Percentiles rank a stretch among this genome's conserved stretches.
These are phyloP conservation scores for Alectoris magna DNA, from an alignment of 2,797 vertebrate genomes.

Conservation along the genomic window DNA sequence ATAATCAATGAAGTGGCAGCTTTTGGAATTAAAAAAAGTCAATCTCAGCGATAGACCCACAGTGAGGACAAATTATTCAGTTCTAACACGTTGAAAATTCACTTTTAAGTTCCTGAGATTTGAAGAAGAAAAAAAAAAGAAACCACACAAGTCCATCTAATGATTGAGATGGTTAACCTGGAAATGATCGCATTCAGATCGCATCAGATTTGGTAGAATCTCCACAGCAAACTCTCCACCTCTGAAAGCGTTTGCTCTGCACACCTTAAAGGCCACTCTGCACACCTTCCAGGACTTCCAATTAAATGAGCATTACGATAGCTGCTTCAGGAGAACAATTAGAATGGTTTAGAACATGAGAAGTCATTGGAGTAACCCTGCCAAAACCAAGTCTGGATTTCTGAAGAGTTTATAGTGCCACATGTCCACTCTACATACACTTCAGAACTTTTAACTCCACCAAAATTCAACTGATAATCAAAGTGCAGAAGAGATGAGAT, in stretches of 20 bases:
- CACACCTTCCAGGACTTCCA: not conserved
- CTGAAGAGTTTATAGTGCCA: not conserved
- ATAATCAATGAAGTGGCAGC: conserved; percentile 2
- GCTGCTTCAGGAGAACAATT: not conserved
- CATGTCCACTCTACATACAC: not conserved
- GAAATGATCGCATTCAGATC: not conserved
- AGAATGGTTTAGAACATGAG: not conserved
- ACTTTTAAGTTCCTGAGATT: conserved; percentile 44
- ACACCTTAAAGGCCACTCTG: not conserved
- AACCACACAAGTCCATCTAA: not conserved
- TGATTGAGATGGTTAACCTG: conserved; percentile 10
- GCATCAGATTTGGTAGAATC: not conserved
- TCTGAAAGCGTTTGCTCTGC: not conserved
- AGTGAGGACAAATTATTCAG: conserved; percentile 21
- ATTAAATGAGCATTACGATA: not conserved
- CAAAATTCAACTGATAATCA: not conserved
- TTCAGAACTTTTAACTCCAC: not conserved
- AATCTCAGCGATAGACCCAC: conserved; percentile 6
- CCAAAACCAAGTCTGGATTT: not conserved
- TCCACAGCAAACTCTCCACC: not conserved
- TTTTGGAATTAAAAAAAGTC: conserved; percentile 9
- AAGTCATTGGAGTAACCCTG: not conserved
- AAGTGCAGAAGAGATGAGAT: not conserved
- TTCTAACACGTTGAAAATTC: conserved; percentile 28
- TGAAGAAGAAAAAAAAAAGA: not conserved